Base-by-base conservation (phyloP, 2,113 vertebrate genomes). In the Eulacestoma nigropectus region DNA sequence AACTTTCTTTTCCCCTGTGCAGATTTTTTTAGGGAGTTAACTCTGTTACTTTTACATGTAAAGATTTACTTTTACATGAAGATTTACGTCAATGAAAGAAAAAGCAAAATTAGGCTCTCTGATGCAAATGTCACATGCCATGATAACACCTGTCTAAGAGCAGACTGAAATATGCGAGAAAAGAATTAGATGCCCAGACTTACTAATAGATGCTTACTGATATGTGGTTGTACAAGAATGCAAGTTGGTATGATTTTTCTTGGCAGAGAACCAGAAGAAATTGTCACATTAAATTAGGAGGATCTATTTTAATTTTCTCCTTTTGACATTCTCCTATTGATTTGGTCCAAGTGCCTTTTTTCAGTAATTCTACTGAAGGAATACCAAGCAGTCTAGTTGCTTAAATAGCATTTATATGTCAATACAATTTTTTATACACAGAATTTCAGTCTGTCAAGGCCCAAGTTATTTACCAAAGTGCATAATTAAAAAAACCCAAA, bases 221-320 rank as follows among this genome's bases (percentile, higher is more conserved):
- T 79, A 52, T 27, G 18, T 16, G 9, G 37, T 41, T 84, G 35
- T 57, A 65, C 37, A 77, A 52, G 52, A 56, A 84, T 89, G 50
- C 19, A 87, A 76, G 62, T 35, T 46, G 19, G 32, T 78, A 41
- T 9, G 32, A 22, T 70, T 81, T 82, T 87, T 87, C 57, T 42
- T 87, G 82, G 65, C 26, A 65, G 75, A 93, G 35, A 90, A 44
- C 39, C 74, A 87, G 81, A 76, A 93, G 65, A 72, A 89, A 87
- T 92, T 87, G 81, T 85, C 74, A 91, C 77, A 79, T 76, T 82
- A 87, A 89, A 72, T 95, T 90, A 93, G 70, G 29, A 87, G 14
- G 32, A 76, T 89, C 78, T 93, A 55, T 56, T 95, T 89, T 69
- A 73, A 92, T 94, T 91, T 96, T 95, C 69, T 91, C 53, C 41